These are phyloP conservation scores for Sarcophaga caerulescens DNA, from an alignment of 2,888 invertebrate species.

Conservation along the genomic window DNA sequence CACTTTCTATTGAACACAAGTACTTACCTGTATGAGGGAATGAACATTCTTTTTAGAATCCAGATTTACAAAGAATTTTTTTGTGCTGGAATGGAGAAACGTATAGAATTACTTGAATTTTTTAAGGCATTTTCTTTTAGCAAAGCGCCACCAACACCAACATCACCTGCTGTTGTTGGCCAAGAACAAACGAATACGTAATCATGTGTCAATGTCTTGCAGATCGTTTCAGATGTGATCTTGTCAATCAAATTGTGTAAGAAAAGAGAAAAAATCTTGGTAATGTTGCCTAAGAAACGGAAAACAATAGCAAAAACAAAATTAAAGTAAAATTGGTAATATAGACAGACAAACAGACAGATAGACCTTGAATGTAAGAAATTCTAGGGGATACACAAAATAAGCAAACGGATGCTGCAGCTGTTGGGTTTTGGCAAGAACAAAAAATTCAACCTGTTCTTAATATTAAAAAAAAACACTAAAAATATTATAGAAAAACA, in stretches of 20 bases:
- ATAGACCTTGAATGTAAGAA: neutral
- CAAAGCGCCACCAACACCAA: neutral
- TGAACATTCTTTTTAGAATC: neutral
- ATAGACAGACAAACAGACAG: neutral
- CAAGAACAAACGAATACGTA: constrained; percentile 25
- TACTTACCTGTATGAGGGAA: constrained; percentile 15
- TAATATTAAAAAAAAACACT: neutral
- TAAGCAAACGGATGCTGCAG: constrained; percentile 57
- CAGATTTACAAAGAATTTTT: neutral
- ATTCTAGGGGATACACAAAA: neutral
- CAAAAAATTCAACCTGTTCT: constrained; percentile 54
- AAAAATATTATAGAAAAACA: too few species aligned
- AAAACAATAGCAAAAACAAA: neutral
- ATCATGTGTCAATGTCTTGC: constrained; percentile 55
- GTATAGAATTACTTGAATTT: too few species aligned
- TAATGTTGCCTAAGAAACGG: too few species aligned
- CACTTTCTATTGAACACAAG: constrained; percentile 30
- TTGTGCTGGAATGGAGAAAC: too few species aligned
- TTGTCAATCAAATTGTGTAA: constrained; percentile 57
- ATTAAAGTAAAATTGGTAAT: neutral
- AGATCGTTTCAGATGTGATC: constrained; percentile 53
- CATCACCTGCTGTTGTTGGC: constrained; percentile 21
- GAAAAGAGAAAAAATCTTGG: neutral
- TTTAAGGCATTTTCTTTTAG: neutral
- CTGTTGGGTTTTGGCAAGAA: constrained; percentile 17